Conservation (phyloP, 1,140 invertebrate genomes). For the Drosophila teissieri region DNA sequence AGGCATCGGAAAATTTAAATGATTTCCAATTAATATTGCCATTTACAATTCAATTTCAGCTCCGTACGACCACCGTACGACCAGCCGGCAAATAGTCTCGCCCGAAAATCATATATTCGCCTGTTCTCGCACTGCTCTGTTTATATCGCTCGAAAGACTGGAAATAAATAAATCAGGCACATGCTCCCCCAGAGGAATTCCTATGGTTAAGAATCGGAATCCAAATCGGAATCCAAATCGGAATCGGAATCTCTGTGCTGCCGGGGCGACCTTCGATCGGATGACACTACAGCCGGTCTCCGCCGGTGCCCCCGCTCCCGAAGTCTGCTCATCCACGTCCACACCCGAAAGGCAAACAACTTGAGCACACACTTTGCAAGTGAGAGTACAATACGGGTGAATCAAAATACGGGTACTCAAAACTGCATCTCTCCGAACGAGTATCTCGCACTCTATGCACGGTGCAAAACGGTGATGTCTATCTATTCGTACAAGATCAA, state of each 20-base stretch:
- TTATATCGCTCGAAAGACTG: slow-evolving; percentile 37
- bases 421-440: slow-evolving; percentile 35
- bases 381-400: background rate
- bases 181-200: slow-evolving; percentile 30
- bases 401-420: slow-evolving; percentile 8
- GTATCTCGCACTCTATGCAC: slow-evolving; percentile 13
- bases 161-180: slow-evolving; percentile 45
- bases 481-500: background rate
- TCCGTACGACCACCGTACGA: background rate
- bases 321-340: slow-evolving; percentile 8
- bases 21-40: slow-evolving; percentile 50
- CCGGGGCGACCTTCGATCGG: slow-evolving; percentile 39
- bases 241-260: slow-evolving; percentile 13
- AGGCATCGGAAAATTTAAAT: slow-evolving; percentile 25
- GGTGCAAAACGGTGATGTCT: background rate
- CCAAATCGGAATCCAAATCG: background rate
- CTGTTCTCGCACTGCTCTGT: slow-evolving; percentile 21
- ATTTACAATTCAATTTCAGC: slow-evolving; percentile 45
- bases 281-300: slow-evolving; percentile 31
- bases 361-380: slow-evolving; percentile 23
- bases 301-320: slow-evolving; percentile 1
- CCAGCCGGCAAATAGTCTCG: slow-evolving; percentile 1
- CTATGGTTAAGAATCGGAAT: slow-evolving; percentile 2
- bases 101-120: slow-evolving; percentile 11
- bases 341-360: slow-evolving; percentile 33